phyloP scores from a whole-genome alignment of 1,140 invertebrate species.

The Lamellibrachia luymesi region DNA sequence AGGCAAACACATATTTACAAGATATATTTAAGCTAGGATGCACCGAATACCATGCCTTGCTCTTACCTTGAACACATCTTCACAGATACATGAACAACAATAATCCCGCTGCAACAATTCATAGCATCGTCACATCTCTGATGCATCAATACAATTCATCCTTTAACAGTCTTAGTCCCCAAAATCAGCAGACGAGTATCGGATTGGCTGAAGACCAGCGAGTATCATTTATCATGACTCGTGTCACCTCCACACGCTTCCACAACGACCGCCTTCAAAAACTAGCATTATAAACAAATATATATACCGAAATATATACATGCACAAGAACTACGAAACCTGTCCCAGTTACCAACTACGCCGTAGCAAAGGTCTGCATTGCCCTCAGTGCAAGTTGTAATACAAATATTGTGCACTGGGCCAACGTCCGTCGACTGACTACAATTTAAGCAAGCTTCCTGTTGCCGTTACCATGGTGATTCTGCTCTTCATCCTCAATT shows the following conservation, averaged over 20 bases:
- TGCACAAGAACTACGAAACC: background rate
- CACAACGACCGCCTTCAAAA: background rate
- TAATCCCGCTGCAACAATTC: background rate
- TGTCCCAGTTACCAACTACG: background rate
- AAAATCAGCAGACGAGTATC: background rate
- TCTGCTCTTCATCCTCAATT: background rate
- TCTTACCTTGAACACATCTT: background rate
- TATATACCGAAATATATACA: background rate
- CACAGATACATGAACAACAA: background rate
- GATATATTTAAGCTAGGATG: background rate
- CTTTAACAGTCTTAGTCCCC: background rate
- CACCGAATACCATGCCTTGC: background rate
- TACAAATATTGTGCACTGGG: background rate
- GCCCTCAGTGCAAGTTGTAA: background rate
- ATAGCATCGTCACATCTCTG: background rate
- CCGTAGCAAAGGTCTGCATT: background rate
- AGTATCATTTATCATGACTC: background rate
- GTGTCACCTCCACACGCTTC: background rate
- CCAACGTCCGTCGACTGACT: background rate
- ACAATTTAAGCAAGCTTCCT: background rate
- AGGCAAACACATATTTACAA: background rate
- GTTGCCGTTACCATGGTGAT: background rate
- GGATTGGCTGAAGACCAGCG: background rate
- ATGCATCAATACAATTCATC: background rate
- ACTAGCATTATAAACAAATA: constrained; percentile 6